These are phyloP conservation scores for Caradrina clavipalpis DNA, from an alignment of 2,888 invertebrate genomes.

Conservation along the genomic window DNA sequence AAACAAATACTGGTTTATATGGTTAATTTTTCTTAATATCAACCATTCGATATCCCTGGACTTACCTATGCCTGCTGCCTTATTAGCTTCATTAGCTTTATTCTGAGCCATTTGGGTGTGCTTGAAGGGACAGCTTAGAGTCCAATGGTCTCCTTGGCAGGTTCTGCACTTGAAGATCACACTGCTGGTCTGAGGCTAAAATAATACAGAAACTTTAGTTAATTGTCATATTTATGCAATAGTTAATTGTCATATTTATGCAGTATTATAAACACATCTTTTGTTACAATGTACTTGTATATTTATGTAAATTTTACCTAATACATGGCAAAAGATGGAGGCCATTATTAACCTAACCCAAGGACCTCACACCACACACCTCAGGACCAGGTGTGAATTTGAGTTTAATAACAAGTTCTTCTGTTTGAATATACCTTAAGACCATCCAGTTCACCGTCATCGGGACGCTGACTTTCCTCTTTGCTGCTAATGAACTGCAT, in stretches of 20 bases:
- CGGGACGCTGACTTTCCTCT: conserved; percentile 96
- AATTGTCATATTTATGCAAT: too few relatives aligned
- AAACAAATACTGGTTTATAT: background rate
- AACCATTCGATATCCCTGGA: background rate
- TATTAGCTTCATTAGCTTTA: conserved; percentile 88
- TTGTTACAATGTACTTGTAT: too few relatives aligned
- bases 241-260: too few relatives aligned
- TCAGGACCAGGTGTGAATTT: too few relatives aligned
- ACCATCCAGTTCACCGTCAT: conserved; percentile 96
- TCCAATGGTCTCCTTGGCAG: conserved; percentile 99
- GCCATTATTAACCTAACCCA: too few relatives aligned
- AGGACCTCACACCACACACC: too few relatives aligned
- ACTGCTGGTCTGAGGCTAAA: conserved; percentile 90
- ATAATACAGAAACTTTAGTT: conserved; percentile 34
- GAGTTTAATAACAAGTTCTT: too few relatives aligned
- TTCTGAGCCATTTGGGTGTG: conserved; percentile 95
- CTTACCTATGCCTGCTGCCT: conserved; percentile 77
- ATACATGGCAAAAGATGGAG: too few relatives aligned
- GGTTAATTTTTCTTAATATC: background rate
- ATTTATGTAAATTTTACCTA: too few relatives aligned
- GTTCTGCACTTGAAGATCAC: conserved; percentile 96
- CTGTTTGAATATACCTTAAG: conserved; percentile 90
- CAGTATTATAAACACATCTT: too few relatives aligned
- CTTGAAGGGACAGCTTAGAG: conserved; percentile 99
- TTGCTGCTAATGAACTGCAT: conserved; percentile 98